These are phyloP conservation scores for Galerucella nymphaeae DNA, from an alignment of 2,888 invertebrate genomes.

Conservation along the genomic window DNA sequence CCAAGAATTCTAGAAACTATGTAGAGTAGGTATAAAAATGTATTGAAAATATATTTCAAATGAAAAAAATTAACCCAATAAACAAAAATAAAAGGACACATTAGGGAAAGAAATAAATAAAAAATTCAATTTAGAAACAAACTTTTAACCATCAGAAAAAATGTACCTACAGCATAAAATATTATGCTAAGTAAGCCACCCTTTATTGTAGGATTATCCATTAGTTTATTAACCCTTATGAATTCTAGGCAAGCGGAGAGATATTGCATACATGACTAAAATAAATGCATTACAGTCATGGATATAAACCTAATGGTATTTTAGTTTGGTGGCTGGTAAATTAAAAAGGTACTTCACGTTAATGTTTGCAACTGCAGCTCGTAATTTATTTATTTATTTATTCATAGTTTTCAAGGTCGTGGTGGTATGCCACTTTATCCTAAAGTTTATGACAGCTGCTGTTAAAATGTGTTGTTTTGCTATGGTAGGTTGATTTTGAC, in stretches of 20 bases:
- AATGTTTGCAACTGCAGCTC: not conserved
- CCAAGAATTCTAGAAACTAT: no score
- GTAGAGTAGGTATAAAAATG: no score
- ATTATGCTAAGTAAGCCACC: not conserved
- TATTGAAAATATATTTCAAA: no score
- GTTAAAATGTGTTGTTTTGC: no score
- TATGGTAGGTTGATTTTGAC: no score
- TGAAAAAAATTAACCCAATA: no score
- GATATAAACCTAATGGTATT: not conserved
- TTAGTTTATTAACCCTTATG: conserved; percentile 5
- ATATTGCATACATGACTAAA: not conserved
- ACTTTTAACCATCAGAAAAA: not conserved
- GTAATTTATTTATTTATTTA: no score
- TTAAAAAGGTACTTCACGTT: not conserved
- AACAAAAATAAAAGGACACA: no score
- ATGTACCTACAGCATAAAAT: not conserved
- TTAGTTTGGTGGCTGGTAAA: not conserved
- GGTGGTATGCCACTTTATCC: no score
- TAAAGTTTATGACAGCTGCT: no score
- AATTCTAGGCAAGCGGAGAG: not conserved
- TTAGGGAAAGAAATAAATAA: not conserved
- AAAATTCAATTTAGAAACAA: not conserved
- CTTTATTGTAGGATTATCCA: not conserved
- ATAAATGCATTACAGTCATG: not conserved
- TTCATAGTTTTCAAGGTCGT: no score